Evolutionary conservation across 2,888 invertebrate species (phyloP).

Genomic region (Aspidiotus rigidus): DNA sequence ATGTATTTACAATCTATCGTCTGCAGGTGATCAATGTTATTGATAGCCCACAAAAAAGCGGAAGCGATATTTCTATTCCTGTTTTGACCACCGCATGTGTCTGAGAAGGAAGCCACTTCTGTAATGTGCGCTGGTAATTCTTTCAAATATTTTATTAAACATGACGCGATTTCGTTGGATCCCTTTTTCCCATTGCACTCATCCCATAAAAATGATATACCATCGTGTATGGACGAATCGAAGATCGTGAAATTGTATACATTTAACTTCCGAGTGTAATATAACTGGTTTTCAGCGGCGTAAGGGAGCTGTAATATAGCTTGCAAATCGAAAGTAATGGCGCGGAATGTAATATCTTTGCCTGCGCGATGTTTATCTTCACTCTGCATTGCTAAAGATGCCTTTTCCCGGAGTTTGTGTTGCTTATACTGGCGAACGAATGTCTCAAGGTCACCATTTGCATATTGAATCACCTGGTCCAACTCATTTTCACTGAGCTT

Average conservation of each 20-base stretch:
- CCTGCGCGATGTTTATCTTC: too few relatives aligned
- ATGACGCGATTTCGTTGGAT: conserved; percentile 23
- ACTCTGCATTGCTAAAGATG: too few relatives aligned
- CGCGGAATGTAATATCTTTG: too few relatives aligned
- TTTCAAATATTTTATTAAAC: conserved; percentile 23
- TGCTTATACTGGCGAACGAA: too few relatives aligned
- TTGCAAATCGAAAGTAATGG: conserved; percentile 3
- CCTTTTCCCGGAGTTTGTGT: too few relatives aligned
- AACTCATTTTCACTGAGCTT: too few relatives aligned
- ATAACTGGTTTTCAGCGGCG: not conserved
- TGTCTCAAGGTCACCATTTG: too few relatives aligned
- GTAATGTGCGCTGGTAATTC: conserved; percentile 5
- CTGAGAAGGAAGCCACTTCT: not conserved
- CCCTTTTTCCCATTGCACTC: too few relatives aligned
- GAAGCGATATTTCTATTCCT: conserved; percentile 28
- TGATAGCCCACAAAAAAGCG: conserved; percentile 37
- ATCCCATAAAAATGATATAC: conserved; percentile 22
- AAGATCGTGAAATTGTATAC: conserved; percentile 29
- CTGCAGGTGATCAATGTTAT: conserved; percentile 35
- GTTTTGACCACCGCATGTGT: conserved; percentile 30
- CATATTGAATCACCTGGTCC: too few relatives aligned
- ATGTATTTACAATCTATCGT: conserved; percentile 38
- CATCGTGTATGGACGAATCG: conserved; percentile 15
- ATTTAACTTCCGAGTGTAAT: too few relatives aligned
- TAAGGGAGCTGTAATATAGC: not conserved